A percentile compares a stretch with the other conserved stretches of the same genome.
phyloP scores from a whole-genome alignment of 2,113 vertebrate species.

The Dunckerocampus dactyliophorus region DNA sequence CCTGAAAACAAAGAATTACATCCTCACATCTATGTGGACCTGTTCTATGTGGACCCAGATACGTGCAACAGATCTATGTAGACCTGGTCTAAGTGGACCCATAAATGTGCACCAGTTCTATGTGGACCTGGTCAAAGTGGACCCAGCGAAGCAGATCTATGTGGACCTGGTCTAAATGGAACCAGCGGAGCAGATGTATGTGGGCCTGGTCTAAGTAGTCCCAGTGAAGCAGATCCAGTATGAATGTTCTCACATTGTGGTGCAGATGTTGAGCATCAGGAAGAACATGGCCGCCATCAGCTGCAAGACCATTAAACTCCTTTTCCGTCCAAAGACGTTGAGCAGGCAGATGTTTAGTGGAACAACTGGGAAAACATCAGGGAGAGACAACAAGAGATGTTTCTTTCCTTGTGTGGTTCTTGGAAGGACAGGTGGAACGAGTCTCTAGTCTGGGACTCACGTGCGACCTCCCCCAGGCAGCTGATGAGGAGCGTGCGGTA shows the following conservation, averaged over 20 bases:
- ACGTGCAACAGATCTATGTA: too few species aligned
- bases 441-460: constrained; percentile 59
- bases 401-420: neutral
- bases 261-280: constrained; percentile 86
- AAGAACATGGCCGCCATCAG: constrained; percentile 80
- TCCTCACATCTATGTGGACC: neutral
- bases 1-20: constrained; percentile 51
- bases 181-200: too few species aligned
- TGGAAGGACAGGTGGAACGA: neutral
- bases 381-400: neutral
- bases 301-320: constrained; percentile 81
- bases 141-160: neutral
- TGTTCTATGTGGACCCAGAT: neutral
- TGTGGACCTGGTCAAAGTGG: too few species aligned
- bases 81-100: too few species aligned
- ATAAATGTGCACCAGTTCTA: too few species aligned
- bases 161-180: too few species aligned
- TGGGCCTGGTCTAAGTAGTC: too few species aligned
- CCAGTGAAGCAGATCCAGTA: neutral
- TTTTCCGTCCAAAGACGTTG: constrained; percentile 81
- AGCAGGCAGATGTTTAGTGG: constrained; percentile 85
- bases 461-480: constrained; percentile 81
- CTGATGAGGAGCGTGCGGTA: constrained; percentile 91
- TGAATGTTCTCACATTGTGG: constrained; percentile 75
- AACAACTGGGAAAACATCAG: constrained; percentile 72